Percentiles rank a stretch among this genome's conserved stretches.
These are phyloP conservation scores for Gallinago stenura DNA, from an alignment of 2,797 vertebrate species.

Conservation along the genomic window DNA sequence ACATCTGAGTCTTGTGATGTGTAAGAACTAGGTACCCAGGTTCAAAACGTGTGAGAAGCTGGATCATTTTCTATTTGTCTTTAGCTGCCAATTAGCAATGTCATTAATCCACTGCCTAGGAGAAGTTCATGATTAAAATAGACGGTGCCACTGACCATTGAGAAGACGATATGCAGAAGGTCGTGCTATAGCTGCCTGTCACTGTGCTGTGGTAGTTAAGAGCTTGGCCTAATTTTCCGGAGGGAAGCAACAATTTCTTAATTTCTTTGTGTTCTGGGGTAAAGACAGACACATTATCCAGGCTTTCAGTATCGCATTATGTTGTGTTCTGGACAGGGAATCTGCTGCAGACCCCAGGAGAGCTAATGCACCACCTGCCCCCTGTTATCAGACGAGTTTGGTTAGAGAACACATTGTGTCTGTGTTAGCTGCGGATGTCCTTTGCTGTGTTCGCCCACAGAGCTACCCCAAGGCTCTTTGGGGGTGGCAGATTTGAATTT, in stretches of 20 bases:
- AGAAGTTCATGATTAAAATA: slow-evolving; percentile 7
- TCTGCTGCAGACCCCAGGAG: neutral
- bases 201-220: neutral
- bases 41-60: neutral
- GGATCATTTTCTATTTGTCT: slow-evolving; percentile 10
- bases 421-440: neutral
- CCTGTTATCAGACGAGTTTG: neutral
- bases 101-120: slow-evolving; percentile 12
- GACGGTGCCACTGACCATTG: neutral
- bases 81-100: slow-evolving; percentile 29
- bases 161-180: neutral
- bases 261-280: neutral
- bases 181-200: neutral
- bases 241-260: neutral
- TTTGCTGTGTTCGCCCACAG: neutral
- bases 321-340: neutral
- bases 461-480: slow-evolving; percentile 10
- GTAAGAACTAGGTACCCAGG: neutral
- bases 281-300: neutral
- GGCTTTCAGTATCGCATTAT: neutral
- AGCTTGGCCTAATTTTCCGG: neutral
- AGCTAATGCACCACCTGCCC: neutral
- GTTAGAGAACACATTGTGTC: neutral
- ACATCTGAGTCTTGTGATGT: neutral
- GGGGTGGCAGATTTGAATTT: neutral